A percentile compares a stretch with the other conserved stretches of the same genome.
Evolutionary conservation across 2,888 invertebrate species (phyloP).

Genomic region (Tetragnatha montana): DNA sequence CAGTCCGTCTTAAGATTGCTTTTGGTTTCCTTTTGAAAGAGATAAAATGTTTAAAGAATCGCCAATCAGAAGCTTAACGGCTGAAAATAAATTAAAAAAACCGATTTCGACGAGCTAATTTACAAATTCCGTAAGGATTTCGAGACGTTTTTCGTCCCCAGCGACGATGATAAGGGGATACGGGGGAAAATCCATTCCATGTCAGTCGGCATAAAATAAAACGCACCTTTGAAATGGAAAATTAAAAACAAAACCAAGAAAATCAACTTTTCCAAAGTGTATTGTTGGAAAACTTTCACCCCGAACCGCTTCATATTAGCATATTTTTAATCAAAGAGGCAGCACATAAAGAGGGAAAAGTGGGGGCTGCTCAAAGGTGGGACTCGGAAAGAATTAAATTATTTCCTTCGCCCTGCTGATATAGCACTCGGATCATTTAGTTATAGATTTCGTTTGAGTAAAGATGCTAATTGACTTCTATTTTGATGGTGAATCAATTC

Average conservation of each 20-base stretch:
- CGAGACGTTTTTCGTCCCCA: background rate
- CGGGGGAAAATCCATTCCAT: slow-evolving; percentile 5
- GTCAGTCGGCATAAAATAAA: slow-evolving; percentile 12
- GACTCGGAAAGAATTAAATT: slow-evolving; percentile 30
- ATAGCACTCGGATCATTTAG: background rate
- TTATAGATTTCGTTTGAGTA: slow-evolving; percentile 16
- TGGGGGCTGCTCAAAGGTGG: slow-evolving; percentile 37
- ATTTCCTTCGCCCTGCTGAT: background rate
- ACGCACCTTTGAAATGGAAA: slow-evolving; percentile 6
- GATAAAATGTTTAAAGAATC: background rate
- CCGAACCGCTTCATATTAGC: slow-evolving; percentile 42
- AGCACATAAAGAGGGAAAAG: slow-evolving; percentile 10
- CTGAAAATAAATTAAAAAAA: background rate
- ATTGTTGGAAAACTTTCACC: slow-evolving; percentile 38
- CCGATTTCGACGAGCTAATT: background rate
- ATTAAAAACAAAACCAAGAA: slow-evolving; percentile 35
- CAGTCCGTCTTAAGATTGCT: background rate
- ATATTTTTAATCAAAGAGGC: slow-evolving; percentile 64
- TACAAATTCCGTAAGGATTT: background rate
- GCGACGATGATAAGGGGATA: background rate
- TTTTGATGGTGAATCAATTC: background rate
- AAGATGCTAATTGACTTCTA: background rate
- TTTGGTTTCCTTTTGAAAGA: background rate
- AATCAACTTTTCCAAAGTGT: slow-evolving; percentile 37
- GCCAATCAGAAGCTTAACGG: background rate